phyloP scores from a whole-genome alignment of 2,113 vertebrate species.

The Nestor notabilis region DNA sequence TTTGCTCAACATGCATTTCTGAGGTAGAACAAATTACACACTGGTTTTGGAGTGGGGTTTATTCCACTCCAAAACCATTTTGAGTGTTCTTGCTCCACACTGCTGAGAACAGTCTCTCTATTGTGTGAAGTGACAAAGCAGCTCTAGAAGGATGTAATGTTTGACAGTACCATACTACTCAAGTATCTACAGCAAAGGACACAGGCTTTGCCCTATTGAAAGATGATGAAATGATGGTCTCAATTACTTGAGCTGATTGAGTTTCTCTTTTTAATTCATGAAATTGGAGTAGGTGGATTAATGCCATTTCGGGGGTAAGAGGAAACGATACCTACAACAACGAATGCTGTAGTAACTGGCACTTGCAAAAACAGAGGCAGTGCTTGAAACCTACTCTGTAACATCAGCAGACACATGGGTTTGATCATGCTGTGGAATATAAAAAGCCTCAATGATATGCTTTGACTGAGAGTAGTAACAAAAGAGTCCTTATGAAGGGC shows the following conservation, averaged over 20 bases:
- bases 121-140: not conserved
- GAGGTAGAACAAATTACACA: not conserved
- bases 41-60: not conserved
- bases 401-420: not conserved
- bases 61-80: not conserved
- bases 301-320: not conserved
- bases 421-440: not conserved
- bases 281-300: constrained; percentile 43
- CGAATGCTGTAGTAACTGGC: not conserved
- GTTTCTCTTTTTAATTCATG: constrained; percentile 39
- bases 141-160: not conserved
- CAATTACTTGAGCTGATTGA: constrained; percentile 42
- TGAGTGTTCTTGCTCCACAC: not conserved
- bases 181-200: not conserved
- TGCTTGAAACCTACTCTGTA: not conserved
- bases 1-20: not conserved
- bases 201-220: not conserved
- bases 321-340: not conserved
- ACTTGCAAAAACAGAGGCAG: not conserved
- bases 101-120: not conserved
- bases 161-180: not conserved
- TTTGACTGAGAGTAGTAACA: not conserved
- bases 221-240: constrained; percentile 4
- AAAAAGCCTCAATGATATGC: not conserved
- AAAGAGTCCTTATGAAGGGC: not conserved